Evolutionary conservation across 2,113 vertebrate species (phyloP), one percentile per base, ranked within the genome.

Genomic region (Nothoprocta pentlandii): DNA sequence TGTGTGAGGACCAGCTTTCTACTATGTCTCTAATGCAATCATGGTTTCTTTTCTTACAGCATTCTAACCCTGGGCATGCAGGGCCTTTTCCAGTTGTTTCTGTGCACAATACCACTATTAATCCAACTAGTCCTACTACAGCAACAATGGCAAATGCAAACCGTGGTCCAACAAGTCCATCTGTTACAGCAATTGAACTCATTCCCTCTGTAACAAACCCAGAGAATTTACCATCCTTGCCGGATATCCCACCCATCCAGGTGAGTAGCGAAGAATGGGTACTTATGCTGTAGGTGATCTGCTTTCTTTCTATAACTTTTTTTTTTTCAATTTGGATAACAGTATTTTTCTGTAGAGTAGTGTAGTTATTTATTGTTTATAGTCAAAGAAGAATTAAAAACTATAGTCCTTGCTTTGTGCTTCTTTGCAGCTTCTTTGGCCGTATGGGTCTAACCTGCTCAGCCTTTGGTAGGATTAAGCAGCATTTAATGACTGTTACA

Each of bases 151-250:
- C 99, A 2, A 99, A 98, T 75, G 98, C 98, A 76, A 99, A 99
- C 95, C 98, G 99, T 10, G 99, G 99, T 17, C 99, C 99, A 47
- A 98, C 99, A 63, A 99, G 99, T 94, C 99, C 99, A 0, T 98
- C 99, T 36, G 97, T 99, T 71, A 97, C 98, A 79, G 98, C 99
- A 78, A 99, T 99, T 71, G 99, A 99, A 84, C 98, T 99, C 92
- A 99, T 99, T 91, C 99, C 99, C 61, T 99, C 99, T 5, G 99
- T 99, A 79, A 99, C 99, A 88, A 99, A 99, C 92, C 99, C 99
- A 5, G 99, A 99, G 97, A 99, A 99, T 95, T 98, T 99, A 90
- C 99, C 99, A 78, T 99, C 99, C 19, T 95, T 99, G 84, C 99
- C 99, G 1, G 99, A 99, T 96, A 99, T 99, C 95, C 99, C 99